Evolutionary conservation across 2,888 invertebrate genomes (phyloP).

Genomic region (Rapana venosa): DNA sequence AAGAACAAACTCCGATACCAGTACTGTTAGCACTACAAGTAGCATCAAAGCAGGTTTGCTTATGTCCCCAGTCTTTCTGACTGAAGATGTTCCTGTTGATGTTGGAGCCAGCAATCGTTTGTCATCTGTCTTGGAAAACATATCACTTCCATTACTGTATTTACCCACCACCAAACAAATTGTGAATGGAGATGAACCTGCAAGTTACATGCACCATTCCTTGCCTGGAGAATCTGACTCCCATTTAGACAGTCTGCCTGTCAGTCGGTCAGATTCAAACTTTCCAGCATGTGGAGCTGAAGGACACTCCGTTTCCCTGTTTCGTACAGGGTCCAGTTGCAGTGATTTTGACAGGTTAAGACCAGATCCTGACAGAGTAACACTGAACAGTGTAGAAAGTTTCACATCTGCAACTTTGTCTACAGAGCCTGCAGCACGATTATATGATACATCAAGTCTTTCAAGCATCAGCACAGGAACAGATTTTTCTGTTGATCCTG

Average conservation of each 20-base stretch:
- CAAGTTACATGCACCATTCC: conserved; percentile 3
- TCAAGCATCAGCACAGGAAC: conserved; percentile 75
- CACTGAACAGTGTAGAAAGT: conserved; percentile 65
- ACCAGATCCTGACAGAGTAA: conserved; percentile 63
- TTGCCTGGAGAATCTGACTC: conserved; percentile 5
- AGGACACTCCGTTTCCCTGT: conserved; percentile 29
- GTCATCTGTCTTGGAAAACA: conserved; percentile 73
- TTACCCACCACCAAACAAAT: conserved; percentile 73
- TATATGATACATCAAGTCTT: conserved; percentile 73
- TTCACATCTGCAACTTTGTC: conserved; percentile 60
- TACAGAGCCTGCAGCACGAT: conserved; percentile 60
- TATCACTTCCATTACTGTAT: conserved; percentile 69
- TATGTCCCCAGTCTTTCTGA: conserved; percentile 66
- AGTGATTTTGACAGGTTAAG: conserved; percentile 47
- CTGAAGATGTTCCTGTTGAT: conserved; percentile 66
- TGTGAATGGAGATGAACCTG: conserved; percentile 51
- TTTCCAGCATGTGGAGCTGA: conserved; percentile 23
- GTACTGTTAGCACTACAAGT: neutral
- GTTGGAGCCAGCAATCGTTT: conserved; percentile 65
- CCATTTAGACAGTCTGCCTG: conserved; percentile 10
- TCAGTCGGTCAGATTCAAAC: conserved; percentile 36
- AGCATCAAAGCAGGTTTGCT: conserved; percentile 62
- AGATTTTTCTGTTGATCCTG: conserved; percentile 68
- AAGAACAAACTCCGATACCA: conserved; percentile 21
- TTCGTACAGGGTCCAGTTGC: conserved; percentile 46